Percentiles rank a stretch among this genome's conserved stretches.
These are phyloP conservation scores for Rhagoletis pomonella DNA, from an alignment of 1,140 invertebrate genomes.

Conservation along the genomic window DNA sequence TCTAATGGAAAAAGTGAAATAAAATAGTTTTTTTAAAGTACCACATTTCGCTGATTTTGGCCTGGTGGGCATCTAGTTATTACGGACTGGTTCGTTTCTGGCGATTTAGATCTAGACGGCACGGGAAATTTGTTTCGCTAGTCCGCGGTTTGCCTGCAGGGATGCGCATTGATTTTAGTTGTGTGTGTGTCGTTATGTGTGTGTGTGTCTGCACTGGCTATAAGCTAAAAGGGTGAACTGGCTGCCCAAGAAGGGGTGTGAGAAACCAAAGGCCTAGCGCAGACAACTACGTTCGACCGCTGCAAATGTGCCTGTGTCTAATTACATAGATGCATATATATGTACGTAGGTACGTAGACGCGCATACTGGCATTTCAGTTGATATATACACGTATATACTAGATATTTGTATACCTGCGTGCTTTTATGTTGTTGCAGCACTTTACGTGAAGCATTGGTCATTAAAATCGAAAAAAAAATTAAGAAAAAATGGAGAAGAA, in stretches of 20 bases:
- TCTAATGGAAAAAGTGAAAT: too few species aligned
- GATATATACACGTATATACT: background rate
- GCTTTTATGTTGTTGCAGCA: background rate
- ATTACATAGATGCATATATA: background rate
- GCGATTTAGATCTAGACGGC: too few species aligned
- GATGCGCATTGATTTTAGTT: too few species aligned
- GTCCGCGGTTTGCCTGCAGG: too few species aligned
- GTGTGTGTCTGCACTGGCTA: background rate
- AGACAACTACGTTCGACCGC: background rate
- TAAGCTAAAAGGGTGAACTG: background rate
- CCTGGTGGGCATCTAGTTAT: too few species aligned
- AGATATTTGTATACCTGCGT: too few species aligned
- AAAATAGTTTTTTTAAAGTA: too few species aligned
- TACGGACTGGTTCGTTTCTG: too few species aligned
- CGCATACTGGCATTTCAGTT: background rate
- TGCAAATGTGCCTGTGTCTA: background rate
- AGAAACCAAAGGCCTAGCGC: background rate
- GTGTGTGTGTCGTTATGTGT: background rate
- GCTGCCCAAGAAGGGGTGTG: slow-evolving; percentile 7
- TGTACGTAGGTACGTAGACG: background rate
- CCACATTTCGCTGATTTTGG: too few species aligned
- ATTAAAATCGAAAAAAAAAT: slow-evolving; percentile 10
- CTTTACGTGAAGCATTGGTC: slow-evolving; percentile 27
- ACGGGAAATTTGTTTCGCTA: too few species aligned
- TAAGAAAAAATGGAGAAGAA: background rate